Evolutionary conservation across 2,888 invertebrate species (phyloP).

Genomic region (Allolobophora icterica): DNA sequence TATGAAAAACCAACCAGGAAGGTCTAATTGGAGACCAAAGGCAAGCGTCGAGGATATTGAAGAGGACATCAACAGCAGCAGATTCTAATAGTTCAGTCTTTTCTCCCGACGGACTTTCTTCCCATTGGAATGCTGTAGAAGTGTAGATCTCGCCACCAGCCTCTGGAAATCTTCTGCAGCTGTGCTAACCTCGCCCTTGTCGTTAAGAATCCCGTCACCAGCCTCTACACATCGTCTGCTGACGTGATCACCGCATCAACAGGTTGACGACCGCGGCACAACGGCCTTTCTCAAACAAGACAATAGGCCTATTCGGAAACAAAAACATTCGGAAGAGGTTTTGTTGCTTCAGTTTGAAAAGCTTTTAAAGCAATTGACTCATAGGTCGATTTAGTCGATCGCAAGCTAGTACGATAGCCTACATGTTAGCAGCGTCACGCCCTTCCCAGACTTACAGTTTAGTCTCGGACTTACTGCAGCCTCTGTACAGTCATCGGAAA

Average conservation of each 20-base stretch:
- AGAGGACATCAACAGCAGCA: not conserved
- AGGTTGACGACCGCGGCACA: not conserved
- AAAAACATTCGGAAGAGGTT: not conserved
- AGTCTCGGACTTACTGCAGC: not conserved
- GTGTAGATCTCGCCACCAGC: not conserved
- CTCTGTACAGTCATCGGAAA: not conserved
- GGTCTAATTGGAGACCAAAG: not conserved
- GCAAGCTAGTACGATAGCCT: too few species aligned
- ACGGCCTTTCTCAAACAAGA: not conserved
- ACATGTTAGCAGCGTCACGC: not conserved
- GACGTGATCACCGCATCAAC: not conserved
- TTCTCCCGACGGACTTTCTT: not conserved
- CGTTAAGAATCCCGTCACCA: conserved; percentile 5
- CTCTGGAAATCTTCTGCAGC: not conserved
- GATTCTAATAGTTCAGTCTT: not conserved
- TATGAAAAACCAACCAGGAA: not conserved
- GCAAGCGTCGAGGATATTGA: not conserved
- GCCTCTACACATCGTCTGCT: not conserved
- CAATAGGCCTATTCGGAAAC: too few species aligned
- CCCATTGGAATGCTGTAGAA: not conserved
- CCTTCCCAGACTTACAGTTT: not conserved
- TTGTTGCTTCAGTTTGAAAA: conserved; percentile 8
- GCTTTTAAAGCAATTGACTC: not conserved
- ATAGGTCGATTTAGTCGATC: not conserved
- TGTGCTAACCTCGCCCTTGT: not conserved